These are phyloP conservation scores for Chamaedrilus cognettii DNA, from an alignment of 2,888 invertebrate species.

Conservation along the genomic window DNA sequence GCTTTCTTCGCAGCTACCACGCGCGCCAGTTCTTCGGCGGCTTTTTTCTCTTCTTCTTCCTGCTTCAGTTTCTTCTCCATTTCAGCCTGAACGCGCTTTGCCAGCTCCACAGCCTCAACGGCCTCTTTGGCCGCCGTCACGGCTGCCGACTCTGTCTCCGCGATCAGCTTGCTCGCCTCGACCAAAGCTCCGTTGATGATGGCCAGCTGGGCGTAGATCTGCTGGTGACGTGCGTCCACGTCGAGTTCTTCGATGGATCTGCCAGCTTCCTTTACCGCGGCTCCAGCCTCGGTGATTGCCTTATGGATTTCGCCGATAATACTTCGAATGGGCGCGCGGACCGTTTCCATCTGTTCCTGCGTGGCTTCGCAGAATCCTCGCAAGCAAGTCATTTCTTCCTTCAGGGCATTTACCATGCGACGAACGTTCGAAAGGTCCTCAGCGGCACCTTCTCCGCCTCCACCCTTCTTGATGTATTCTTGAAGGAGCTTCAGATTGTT, in stretches of 20 bases:
- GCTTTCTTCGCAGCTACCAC: neutral
- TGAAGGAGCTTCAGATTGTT: neutral
- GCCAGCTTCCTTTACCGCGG: neutral
- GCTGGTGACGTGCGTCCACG: conserved; percentile 19
- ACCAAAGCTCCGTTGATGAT: conserved; percentile 20
- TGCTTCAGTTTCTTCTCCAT: conserved; percentile 14
- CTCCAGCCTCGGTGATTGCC: conserved; percentile 10
- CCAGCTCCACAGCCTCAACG: conserved; percentile 22
- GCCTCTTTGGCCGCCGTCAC: conserved; percentile 19
- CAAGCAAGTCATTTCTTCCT: conserved; percentile 12
- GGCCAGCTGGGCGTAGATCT: conserved; percentile 21
- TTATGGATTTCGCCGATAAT: conserved; percentile 10
- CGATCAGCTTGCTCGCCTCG: conserved; percentile 8
- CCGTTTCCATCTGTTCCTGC: conserved; percentile 15
- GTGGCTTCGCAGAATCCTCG: conserved; percentile 16
- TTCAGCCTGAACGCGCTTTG: conserved; percentile 19
- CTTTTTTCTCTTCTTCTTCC: conserved; percentile 15
- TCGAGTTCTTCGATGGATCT: conserved; percentile 18
- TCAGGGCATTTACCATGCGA: conserved; percentile 1
- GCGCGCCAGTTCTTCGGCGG: neutral
- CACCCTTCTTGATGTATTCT: neutral
- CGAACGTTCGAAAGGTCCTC: conserved; percentile 79
- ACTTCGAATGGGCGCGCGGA: conserved; percentile 16
- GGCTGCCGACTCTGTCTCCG: conserved; percentile 21
- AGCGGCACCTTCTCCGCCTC: conserved; percentile 70